Conservation (phyloP, 2,797 vertebrate species). For the Onychomys torridus region DNA sequence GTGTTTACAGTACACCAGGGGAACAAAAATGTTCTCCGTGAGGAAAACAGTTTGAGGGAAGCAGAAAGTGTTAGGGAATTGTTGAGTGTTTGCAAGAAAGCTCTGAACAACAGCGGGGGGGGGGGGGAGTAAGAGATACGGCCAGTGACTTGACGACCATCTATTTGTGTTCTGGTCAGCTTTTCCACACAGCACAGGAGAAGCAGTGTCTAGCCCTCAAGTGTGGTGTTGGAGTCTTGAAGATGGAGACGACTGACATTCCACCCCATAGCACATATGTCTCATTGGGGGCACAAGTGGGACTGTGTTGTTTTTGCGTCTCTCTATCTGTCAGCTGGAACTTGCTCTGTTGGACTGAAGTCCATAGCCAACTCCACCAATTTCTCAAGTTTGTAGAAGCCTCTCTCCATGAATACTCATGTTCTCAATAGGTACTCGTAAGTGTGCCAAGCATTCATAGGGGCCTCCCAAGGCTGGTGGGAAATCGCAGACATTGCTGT, state of each 20-base stretch:
- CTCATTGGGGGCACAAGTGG: neutral
- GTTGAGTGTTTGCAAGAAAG: neutral
- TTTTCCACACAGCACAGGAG: neutral
- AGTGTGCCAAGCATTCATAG: neutral
- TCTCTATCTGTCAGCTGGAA: constrained; percentile 4
- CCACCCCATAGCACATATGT: neutral
- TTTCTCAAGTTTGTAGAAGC: constrained; percentile 42
- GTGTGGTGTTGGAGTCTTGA: no score
- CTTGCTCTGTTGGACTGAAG: neutral
- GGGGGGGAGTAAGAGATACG: neutral
- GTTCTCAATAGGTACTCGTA: constrained; percentile 28
- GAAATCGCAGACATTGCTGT: neutral
- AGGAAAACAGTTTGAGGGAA: neutral
- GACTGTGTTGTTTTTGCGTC: no score
- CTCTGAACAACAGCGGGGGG: neutral
- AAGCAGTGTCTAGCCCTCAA: neutral
- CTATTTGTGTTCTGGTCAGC: neutral
- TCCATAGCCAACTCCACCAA: neutral
- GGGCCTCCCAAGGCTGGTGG: neutral
- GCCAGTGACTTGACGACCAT: neutral
- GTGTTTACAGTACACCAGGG: neutral
- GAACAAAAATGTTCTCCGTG: neutral
- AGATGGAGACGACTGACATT: neutral
- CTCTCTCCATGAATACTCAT: constrained; percentile 42
- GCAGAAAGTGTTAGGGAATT: neutral